Conservation (phyloP, 2,797 vertebrate species). For the Molothrus ater region DNA sequence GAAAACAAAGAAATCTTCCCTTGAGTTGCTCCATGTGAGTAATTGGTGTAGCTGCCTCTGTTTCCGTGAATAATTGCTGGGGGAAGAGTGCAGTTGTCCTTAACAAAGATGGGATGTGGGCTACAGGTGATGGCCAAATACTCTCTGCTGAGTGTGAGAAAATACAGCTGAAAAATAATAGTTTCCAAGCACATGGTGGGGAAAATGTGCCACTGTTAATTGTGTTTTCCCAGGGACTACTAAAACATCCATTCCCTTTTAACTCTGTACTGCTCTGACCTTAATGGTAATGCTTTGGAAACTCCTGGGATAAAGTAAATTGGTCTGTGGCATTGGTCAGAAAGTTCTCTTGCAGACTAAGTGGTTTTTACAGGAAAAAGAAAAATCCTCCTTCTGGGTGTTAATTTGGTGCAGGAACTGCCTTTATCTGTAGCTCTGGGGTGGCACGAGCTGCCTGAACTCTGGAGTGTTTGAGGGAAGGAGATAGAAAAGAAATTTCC, state of each 20-base stretch:
- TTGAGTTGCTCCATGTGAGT: not conserved
- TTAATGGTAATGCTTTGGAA: not conserved
- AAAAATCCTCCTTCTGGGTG: not conserved
- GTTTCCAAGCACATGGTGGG: not conserved
- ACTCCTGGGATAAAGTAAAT: not conserved
- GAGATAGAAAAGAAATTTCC: not conserved
- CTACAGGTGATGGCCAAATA: not conserved
- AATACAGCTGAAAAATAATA: not conserved
- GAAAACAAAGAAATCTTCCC: not conserved
- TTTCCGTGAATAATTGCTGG: not conserved
- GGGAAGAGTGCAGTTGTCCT: not conserved
- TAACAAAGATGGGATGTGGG: not conserved
- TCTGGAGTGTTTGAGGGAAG: not conserved
- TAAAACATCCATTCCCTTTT: not conserved
- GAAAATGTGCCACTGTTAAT: not conserved
- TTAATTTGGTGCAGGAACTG: not conserved
- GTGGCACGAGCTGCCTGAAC: not conserved
- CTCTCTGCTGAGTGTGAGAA: not conserved
- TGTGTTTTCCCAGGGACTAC: not conserved
- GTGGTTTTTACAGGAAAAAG: not conserved
- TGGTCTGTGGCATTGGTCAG: not conserved
- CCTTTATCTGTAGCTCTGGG: not conserved
- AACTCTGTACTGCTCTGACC: not conserved
- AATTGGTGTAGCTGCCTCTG: not conserved
- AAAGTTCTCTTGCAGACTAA: not conserved